Percentiles rank a stretch among this genome's conserved stretches.
Evolutionary conservation across 2,888 invertebrate genomes (phyloP).

Genomic region (Cremastinae sp.): DNA sequence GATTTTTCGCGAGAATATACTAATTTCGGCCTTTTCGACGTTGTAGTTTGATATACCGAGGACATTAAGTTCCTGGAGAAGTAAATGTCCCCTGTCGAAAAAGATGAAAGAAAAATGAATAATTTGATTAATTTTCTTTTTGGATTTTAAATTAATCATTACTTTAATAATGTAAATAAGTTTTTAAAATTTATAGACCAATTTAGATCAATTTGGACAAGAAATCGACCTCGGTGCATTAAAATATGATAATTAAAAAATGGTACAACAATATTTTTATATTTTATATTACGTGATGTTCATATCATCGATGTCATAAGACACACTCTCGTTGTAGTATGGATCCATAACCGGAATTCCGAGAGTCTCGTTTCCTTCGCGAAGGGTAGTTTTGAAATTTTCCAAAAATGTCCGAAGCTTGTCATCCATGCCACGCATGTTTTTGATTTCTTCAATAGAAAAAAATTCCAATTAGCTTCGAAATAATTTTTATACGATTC

Average conservation of each 20-base stretch:
- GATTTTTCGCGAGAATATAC: neutral
- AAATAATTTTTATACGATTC: too few species aligned
- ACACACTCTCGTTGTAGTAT: neutral
- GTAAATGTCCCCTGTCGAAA: constrained; percentile 23
- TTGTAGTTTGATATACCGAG: constrained; percentile 61
- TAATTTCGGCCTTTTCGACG: constrained; percentile 53
- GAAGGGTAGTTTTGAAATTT: constrained; percentile 58
- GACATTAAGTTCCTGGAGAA: constrained; percentile 43
- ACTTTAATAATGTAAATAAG: neutral
- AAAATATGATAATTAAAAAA: too few species aligned
- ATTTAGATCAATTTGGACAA: too few species aligned
- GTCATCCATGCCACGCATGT: neutral
- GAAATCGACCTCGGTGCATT: too few species aligned
- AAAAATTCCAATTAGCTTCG: neutral
- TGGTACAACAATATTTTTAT: neutral
- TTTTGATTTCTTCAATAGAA: constrained; percentile 2
- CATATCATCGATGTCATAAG: constrained; percentile 39
- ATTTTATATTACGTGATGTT: constrained; percentile 19
- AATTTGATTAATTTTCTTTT: constrained; percentile 36
- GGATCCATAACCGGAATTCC: constrained; percentile 72
- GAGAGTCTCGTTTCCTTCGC: constrained; percentile 63
- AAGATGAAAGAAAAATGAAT: neutral
- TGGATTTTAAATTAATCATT: neutral
- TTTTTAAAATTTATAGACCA: too few species aligned
- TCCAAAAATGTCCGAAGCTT: constrained; percentile 46